Evolutionary conservation across 2,797 vertebrate species (phyloP).

Genomic region (Cyprinodon diabolis): DNA sequence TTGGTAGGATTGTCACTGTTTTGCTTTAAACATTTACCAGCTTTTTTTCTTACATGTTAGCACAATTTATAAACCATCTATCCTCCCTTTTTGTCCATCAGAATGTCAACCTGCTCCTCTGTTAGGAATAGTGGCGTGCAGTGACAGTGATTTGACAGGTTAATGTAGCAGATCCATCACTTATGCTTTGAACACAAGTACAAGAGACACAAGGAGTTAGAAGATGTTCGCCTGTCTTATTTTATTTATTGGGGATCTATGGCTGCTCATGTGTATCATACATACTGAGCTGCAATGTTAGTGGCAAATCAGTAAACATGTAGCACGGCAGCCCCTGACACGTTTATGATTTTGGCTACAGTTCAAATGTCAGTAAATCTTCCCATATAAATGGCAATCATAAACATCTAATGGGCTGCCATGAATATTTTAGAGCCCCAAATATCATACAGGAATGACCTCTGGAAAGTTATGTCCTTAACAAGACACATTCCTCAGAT

Average conservation of each 20-base stretch:
- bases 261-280: conserved; percentile 47
- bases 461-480: conserved; percentile 57
- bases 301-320: conserved; percentile 59
- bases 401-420: conserved; percentile 75
- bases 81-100: conserved; percentile 17
- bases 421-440: conserved; percentile 74
- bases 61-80: conserved; percentile 10
- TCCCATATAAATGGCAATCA: conserved; percentile 69
- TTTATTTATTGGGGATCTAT: conserved; percentile 46
- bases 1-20: conserved; percentile 7
- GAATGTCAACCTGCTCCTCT: conserved; percentile 12
- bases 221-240: conserved; percentile 36
- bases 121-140: conserved; percentile 26
- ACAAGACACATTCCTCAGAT: conserved; percentile 53
- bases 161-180: conserved; percentile 46
- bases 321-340: conserved; percentile 49
- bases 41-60: not conserved
- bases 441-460: conserved; percentile 68
- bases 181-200: conserved; percentile 15
- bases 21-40: not conserved
- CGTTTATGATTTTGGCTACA: conserved; percentile 65
- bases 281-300: conserved; percentile 5
- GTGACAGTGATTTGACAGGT: conserved; percentile 40
- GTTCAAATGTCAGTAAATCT: conserved; percentile 71
- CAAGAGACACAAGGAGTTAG: conserved; percentile 27